Evolutionary conservation across 2,888 invertebrate species (phyloP).

Genomic region (Melanotus villosus): DNA sequence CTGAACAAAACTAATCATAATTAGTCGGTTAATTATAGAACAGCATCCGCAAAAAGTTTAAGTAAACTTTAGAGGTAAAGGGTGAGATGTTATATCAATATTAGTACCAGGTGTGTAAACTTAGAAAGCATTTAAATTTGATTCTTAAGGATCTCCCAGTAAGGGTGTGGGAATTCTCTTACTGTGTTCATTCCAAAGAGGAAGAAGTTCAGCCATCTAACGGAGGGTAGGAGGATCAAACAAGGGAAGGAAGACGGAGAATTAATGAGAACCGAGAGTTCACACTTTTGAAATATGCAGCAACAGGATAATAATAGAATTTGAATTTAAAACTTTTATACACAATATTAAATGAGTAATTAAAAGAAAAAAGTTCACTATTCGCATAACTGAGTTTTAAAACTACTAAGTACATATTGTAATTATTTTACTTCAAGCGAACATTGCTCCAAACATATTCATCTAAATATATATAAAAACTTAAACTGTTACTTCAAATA

Average conservation of each 20-base stretch:
- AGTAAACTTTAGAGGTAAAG: conserved; percentile 19
- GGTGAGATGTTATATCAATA: conserved; percentile 51
- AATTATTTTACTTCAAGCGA: no score
- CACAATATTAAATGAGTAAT: conserved; percentile 3
- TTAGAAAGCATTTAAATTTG: conserved; percentile 33
- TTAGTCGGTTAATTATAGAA: conserved; percentile 46
- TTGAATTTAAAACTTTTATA: conserved; percentile 2
- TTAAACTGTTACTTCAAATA: no score
- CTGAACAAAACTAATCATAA: conserved; percentile 26
- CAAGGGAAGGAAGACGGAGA: conserved; percentile 27
- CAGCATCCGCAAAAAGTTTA: conserved; percentile 24
- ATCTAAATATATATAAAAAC: no score
- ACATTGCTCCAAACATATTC: no score
- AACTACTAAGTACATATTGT: no score
- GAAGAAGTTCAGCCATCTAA: conserved; percentile 50
- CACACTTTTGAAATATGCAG: conserved; percentile 10
- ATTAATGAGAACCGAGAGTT: conserved; percentile 23
- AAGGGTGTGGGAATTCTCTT: conserved; percentile 34
- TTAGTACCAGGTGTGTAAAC: conserved; percentile 53
- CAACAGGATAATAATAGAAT: conserved; percentile 24
- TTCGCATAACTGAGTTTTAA: no score
- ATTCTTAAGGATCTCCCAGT: conserved; percentile 25
- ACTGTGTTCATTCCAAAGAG: conserved; percentile 7
- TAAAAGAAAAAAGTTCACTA: no score
- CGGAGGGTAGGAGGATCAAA: conserved; percentile 47